These are phyloP conservation scores for Aplysia californica DNA, from an alignment of 1,140 invertebrate genomes.

Conservation along the genomic window DNA sequence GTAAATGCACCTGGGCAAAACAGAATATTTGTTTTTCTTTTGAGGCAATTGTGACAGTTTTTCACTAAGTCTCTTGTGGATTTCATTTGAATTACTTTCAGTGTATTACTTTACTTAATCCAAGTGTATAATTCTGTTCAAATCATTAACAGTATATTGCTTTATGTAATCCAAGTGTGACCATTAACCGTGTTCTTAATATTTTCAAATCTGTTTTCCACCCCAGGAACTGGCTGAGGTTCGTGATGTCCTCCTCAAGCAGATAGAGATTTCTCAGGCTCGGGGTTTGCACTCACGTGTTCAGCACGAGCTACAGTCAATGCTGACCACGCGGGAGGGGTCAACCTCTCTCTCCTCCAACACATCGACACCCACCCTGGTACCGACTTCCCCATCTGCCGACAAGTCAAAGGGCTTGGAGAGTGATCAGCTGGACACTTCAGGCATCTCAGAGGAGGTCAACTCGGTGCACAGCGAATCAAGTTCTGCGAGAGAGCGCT, in stretches of 20 bases:
- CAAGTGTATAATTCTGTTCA: no score
- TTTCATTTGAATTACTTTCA: no score
- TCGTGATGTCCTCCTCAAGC: constrained; percentile 47
- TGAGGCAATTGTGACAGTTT: no score
- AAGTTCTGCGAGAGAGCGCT: constrained; percentile 26
- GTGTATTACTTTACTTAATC: no score
- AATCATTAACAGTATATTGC: no score
- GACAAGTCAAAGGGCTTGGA: not conserved
- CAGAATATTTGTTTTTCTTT: no score
- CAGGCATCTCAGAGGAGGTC: not conserved
- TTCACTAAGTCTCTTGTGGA: no score
- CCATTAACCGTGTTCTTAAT: no score
- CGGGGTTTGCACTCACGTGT: constrained; percentile 20
- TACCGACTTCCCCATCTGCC: not conserved
- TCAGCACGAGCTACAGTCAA: constrained; percentile 36
- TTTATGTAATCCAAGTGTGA: no score
- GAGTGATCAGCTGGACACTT: not conserved
- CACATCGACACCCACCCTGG: not conserved
- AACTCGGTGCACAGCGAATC: constrained; percentile 9
- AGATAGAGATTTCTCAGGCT: constrained; percentile 44
- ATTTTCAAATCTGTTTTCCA: no score
- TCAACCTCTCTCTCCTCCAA: constrained; percentile 10
- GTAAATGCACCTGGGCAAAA: no score
- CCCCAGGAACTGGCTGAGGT: constrained; percentile 54
- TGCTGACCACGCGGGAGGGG: constrained; percentile 1